Evolutionary conservation across 2,113 vertebrate genomes (phyloP).

Genomic region (Rallus limicola): DNA sequence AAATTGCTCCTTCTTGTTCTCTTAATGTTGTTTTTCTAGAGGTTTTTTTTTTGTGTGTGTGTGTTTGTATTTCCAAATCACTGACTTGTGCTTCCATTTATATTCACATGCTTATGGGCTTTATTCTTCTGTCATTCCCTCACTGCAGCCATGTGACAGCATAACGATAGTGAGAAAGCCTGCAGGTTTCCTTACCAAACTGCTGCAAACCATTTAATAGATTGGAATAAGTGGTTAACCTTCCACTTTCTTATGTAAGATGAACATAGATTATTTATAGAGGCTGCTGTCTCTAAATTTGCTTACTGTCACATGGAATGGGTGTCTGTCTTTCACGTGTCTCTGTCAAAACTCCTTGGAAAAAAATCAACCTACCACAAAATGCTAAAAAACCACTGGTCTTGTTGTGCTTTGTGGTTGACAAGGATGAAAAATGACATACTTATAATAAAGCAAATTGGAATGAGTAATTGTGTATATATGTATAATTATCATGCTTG

Average conservation of each 20-base stretch:
- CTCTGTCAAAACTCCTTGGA: slow-evolving; percentile 20
- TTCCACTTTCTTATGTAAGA: slow-evolving; percentile 60
- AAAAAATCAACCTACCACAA: not conserved
- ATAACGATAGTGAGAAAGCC: not conserved
- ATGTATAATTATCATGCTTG: not conserved
- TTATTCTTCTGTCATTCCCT: slow-evolving; percentile 11
- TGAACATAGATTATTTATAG: slow-evolving; percentile 54
- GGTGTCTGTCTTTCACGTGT: slow-evolving; percentile 10
- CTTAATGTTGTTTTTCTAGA: not conserved
- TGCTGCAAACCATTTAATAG: slow-evolving; percentile 51
- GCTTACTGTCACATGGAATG: slow-evolving; percentile 51
- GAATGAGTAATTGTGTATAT: not conserved
- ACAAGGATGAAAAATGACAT: slow-evolving; percentile 35
- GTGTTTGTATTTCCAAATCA: slow-evolving; percentile 15
- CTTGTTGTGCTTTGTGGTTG: not conserved
- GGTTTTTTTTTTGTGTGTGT: not conserved
- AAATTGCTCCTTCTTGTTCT: not conserved
- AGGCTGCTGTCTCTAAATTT: slow-evolving; percentile 34
- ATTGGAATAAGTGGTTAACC: slow-evolving; percentile 40
- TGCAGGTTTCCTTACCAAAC: slow-evolving; percentile 52
- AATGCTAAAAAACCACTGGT: slow-evolving; percentile 10
- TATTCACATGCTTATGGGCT: slow-evolving; percentile 21
- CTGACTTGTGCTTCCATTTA: slow-evolving; percentile 34
- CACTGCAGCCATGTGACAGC: not conserved
- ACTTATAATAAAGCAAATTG: slow-evolving; percentile 10